Conservation (phyloP, 2,888 invertebrate genomes). For the Troglohyphantes excavatus region DNA sequence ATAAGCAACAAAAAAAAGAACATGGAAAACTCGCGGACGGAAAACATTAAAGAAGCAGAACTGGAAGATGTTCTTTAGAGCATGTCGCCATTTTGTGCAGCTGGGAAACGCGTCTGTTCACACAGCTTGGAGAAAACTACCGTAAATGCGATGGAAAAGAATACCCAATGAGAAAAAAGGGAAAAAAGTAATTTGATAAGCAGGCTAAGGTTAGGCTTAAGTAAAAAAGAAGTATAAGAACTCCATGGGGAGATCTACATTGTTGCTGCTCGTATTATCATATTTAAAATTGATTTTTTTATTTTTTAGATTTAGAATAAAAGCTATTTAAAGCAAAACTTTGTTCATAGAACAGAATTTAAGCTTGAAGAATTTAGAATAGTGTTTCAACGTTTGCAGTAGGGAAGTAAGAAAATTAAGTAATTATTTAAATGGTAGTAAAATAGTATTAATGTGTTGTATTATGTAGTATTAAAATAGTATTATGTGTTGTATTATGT, state of each 20-base stretch:
- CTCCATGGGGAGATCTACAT: neutral
- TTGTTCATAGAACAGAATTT: too few species aligned
- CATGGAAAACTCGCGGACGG: neutral
- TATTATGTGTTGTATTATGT: too few species aligned
- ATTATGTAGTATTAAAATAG: too few species aligned
- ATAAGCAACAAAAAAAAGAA: neutral
- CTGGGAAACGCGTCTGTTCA: neutral
- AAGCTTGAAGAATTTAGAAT: too few species aligned
- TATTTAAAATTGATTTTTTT: neutral
- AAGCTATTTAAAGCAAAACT: too few species aligned
- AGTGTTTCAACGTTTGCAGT: too few species aligned
- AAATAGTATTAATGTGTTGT: too few species aligned
- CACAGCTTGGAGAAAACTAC: neutral
- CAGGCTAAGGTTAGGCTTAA: neutral
- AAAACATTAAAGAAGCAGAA: neutral
- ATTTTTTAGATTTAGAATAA: too few species aligned
- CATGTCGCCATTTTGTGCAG: neutral
- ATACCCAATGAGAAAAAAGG: neutral
- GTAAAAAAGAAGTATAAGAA: neutral
- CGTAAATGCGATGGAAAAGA: constrained; percentile 7
- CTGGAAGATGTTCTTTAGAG: neutral
- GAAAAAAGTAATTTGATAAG: constrained; percentile 27
- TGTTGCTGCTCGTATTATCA: neutral
- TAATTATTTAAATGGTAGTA: too few species aligned
- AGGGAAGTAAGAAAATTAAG: too few species aligned